Conservation (phyloP, 2,113 vertebrate species). For the Podilymbus podiceps region DNA sequence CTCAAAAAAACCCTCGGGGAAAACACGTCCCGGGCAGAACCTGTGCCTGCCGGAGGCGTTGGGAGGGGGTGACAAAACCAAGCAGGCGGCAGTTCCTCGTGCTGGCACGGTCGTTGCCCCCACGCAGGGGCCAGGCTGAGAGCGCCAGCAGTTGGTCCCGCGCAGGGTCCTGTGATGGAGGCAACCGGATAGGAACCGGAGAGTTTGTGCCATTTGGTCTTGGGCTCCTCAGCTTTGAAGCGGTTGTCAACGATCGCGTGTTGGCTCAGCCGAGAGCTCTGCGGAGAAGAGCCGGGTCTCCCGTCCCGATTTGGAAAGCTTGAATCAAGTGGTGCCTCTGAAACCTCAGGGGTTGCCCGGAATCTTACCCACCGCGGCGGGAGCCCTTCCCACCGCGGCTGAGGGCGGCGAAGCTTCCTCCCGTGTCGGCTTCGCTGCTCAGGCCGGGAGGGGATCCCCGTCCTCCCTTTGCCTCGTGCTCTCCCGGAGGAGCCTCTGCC, state of each 20-base stretch:
- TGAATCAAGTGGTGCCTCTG: neutral
- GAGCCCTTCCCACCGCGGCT: fast-evolving
- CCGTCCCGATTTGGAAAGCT: neutral
- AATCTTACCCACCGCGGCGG: fast-evolving
- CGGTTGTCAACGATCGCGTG: fast-evolving
- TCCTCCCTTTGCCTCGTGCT: neutral
- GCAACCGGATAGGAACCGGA: fast-evolving
- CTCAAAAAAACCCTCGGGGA: neutral
- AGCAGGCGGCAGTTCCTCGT: neutral
- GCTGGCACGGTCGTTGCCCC: neutral
- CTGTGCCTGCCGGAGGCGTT: neutral
- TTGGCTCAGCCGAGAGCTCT: neutral
- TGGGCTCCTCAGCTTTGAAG: neutral
- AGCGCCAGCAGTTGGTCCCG: fast-evolving
- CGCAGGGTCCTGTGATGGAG: fast-evolving
- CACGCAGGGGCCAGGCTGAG: neutral
- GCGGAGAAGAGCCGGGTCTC: neutral
- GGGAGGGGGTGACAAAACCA: neutral
- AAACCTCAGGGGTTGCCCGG: neutral
- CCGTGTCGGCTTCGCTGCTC: fast-evolving
- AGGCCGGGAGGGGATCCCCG: neutral
- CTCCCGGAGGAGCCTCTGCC: neutral
- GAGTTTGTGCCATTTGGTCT: neutral
- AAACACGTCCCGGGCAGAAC: fast-evolving
- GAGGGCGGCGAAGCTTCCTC: neutral